phyloP scores from a whole-genome alignment of 2,888 invertebrate genomes.

The Hydraecia micacea region DNA sequence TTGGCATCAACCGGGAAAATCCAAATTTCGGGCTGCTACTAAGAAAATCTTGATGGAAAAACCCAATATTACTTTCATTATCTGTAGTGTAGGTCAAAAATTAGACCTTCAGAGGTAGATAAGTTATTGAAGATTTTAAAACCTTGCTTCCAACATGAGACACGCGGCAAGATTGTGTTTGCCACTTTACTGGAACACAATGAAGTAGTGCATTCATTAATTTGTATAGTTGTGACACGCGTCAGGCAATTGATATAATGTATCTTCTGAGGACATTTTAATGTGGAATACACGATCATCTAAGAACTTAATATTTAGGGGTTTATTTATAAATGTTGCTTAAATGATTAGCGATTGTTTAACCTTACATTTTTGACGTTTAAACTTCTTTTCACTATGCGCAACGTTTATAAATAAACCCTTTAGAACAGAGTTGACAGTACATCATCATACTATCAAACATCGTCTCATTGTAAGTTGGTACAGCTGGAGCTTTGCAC shows the following conservation, averaged over 20 bases:
- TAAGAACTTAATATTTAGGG: not conserved
- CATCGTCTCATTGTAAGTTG: constrained; percentile 38
- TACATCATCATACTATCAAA: constrained; percentile 27
- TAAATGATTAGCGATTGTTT: not conserved
- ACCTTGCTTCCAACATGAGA: not conserved
- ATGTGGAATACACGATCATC: not conserved
- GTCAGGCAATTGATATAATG: not conserved
- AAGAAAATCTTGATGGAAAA: not conserved
- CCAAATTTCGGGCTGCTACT: not conserved
- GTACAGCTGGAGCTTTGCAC: constrained; percentile 36
- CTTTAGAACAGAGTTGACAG: not conserved
- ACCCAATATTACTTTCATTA: not conserved
- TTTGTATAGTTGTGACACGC: not conserved
- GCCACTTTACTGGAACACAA: not conserved
- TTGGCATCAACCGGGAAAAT: not conserved
- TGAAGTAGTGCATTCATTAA: not conserved
- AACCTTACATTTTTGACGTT: not conserved
- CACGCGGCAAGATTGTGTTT: not conserved
- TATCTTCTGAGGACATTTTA: not conserved
- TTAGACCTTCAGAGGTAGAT: not conserved
- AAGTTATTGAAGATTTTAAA: not conserved
- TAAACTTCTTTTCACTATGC: not conserved
- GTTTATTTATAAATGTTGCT: not conserved
- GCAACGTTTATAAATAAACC: not conserved
- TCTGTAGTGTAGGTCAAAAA: not conserved